phyloP scores from a whole-genome alignment of 2,113 vertebrate species.

The Pseudois nayaur region DNA sequence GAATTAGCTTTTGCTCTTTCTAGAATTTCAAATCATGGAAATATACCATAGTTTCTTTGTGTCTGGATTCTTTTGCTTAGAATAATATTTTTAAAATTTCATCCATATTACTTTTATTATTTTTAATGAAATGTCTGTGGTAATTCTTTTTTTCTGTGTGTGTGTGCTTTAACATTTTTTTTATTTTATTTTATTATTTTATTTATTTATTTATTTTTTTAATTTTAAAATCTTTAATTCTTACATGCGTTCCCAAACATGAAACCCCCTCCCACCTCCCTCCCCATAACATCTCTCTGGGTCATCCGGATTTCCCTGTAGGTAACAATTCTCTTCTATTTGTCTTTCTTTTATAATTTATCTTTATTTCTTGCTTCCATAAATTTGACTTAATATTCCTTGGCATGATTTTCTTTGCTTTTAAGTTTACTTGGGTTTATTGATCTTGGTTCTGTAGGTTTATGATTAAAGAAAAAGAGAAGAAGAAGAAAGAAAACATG shows the following conservation, averaged over 20 bases:
- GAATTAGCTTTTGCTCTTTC: not conserved
- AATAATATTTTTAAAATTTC: not conserved
- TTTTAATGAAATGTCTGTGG: not conserved
- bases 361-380: not conserved
- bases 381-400: not conserved
- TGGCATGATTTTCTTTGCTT: not conserved
- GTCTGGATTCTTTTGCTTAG: not conserved
- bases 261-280: too few relatives aligned
- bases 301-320: not conserved
- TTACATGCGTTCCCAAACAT: too few relatives aligned
- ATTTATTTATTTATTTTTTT: too few relatives aligned
- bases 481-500: not conserved
- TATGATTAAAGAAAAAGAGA: not conserved
- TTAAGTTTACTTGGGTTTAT: not conserved
- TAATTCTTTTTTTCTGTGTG: not conserved
- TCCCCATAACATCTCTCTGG: too few relatives aligned
- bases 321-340: not conserved
- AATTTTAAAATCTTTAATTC: too few relatives aligned
- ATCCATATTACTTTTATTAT: not conserved
- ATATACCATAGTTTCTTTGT: not conserved
- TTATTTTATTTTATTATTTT: too few relatives aligned
- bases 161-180: too few relatives aligned
- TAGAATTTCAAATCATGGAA: not conserved
- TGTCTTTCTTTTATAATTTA: not conserved
- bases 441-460: not conserved